Base-by-base conservation (phyloP, 2,113 vertebrate genomes). In the Anthoscopus minutus region DNA sequence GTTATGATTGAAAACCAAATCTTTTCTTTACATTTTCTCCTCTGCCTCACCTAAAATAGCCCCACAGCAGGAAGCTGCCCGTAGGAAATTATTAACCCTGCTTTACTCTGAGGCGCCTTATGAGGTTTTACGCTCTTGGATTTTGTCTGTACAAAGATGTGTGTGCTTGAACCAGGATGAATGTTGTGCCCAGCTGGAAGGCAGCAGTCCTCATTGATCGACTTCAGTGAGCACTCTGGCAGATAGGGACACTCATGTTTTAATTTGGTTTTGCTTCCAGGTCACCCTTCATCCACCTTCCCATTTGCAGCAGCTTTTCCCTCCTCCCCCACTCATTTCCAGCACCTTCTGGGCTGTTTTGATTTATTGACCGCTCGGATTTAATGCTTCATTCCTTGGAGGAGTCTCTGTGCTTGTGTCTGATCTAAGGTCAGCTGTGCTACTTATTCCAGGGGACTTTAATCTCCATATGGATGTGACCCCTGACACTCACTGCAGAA, bases 401-500 rank as follows among this genome's bases (percentile, higher is more conserved):
- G 56, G 91, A 84, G 53, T 38, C 70, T 94, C 61, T 12, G 33
- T 76, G 91, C 67, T 96, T n/a, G 27, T 89, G 81, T 88, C 92
- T 97, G 92, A 96, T 96, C 84, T 94, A 74, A 97, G 95, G 96
- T 97, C 95, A 97, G 90, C 95, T 81, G 53, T n/a, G 64, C 72
- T 96, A 60, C 89, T 97, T 95, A 95, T 96, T 96, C 62, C 74
- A 94, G 72, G 80, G 71, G 81, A 97, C 80, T 97, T 94, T 87
- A 92, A 96, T 97, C 85, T 97, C 96, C 93, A 89, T 96, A 84
- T 96, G 92, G 96, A 96, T 94, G 84, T 94, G 91, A 94, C 81
- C 88, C 88, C 42, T 95, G 94, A 91, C 60, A 81, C 91, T 64
- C 3, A 23, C 35, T 57, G 89, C 79, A 97, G 92, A 96, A 96